Evolutionary conservation across 2,113 vertebrate genomes (phyloP).

Genomic region (Nicator chloris): DNA sequence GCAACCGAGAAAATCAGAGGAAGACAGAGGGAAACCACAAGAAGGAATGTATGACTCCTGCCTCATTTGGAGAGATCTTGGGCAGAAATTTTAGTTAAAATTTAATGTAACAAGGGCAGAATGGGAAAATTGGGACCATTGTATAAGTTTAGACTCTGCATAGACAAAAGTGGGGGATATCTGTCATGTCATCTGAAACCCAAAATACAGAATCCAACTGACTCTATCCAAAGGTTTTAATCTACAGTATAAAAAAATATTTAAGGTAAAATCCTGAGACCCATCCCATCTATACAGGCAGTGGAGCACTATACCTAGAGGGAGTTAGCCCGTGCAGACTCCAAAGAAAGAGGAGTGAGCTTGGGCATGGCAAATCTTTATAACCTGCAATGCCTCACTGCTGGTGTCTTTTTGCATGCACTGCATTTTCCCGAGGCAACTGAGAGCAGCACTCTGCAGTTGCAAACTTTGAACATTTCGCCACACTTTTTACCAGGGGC

Average conservation of each 20-base stretch:
- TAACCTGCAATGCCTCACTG: fast-evolving
- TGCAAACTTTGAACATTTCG: not conserved
- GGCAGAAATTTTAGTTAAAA: not conserved
- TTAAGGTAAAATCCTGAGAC: not conserved
- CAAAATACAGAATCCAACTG: not conserved
- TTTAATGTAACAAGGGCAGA: not conserved
- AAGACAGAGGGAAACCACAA: not conserved
- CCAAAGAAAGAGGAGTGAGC: not conserved
- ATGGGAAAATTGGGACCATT: not conserved
- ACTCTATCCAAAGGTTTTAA: not conserved
- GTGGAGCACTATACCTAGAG: not conserved
- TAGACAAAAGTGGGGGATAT: not conserved
- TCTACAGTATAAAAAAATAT: not conserved
- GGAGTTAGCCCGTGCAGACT: fast-evolving
- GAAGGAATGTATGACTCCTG: not conserved
- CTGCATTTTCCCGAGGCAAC: not conserved
- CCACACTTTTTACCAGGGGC: not conserved
- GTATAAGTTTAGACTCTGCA: not conserved
- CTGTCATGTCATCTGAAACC: not conserved
- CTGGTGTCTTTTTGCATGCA: fast-evolving
- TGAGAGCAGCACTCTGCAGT: not conserved
- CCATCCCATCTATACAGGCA: not conserved
- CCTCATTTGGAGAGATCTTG: not conserved
- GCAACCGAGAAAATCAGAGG: not conserved
- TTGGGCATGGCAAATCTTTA: not conserved